Base-by-base conservation (phyloP, 2,888 invertebrate species). In the Epiblema foenella region DNA sequence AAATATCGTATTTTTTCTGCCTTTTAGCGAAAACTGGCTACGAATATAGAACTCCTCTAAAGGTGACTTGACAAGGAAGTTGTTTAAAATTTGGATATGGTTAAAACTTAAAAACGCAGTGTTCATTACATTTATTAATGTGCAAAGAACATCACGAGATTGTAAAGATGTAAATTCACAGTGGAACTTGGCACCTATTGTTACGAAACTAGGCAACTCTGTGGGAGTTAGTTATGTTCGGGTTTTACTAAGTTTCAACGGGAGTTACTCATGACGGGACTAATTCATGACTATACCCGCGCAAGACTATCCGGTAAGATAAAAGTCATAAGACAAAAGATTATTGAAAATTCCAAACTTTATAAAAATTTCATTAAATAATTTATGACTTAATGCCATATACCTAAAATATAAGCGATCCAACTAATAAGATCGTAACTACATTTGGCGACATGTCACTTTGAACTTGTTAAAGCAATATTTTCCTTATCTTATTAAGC, bases 401-500 rank as follows among this genome's bases (percentile, higher is more conserved):
- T n/a, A 46, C 42, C 5, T n/a, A n/a, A 33, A 33, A 33, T 8
- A 33, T 33, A 33, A 33, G 33, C 33, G 7, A 33, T 33, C 33
- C 0, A 33, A 33, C 9, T 5, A 8, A 33, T 33, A 33, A n/a
- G n/a, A 5, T 33, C 8, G 33, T 33, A 33, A 33, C 33, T 33
- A 33, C 33, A 8, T 33, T 33, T 33, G 33, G 33, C 8, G 8
- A 8, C 33, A 24, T 24, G 24, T 24, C 24, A 24, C 2, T 24
- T 24, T 24, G 24, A 33, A 5, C 33, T 33, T 33, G 9, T 33
- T 8, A 33, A 33, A 33, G 24, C 24, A 33, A 33, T 8, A 33
- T 33, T 33, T 33, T 33, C 33, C 33, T 8, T 20, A 51, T 12
- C 10, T 49, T 39, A 39, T 0, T 65, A 72, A 92, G 92, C 88